Percentiles rank a stretch among this genome's conserved stretches.
Evolutionary conservation across 2,888 invertebrate genomes (phyloP).

Genomic region (Pachycephus smyrnensis): DNA sequence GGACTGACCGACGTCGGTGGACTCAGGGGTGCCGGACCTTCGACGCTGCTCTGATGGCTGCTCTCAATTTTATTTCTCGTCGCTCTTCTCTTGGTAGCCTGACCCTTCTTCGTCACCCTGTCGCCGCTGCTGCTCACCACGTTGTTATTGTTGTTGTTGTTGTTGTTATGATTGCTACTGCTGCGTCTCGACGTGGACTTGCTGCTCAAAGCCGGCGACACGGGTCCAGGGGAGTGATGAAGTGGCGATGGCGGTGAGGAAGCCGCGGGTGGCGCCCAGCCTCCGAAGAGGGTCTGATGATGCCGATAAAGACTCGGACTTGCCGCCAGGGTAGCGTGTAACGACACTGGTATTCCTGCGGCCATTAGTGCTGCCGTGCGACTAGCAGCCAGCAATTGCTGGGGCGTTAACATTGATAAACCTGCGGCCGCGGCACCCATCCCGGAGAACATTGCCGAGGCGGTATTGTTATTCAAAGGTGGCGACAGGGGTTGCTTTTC

Average conservation of each 20-base stretch:
- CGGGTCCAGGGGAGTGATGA: conserved; percentile 46
- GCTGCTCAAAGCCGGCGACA: conserved; percentile 61
- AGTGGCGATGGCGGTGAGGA: conserved; percentile 71
- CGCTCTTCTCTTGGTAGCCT: conserved; percentile 68
- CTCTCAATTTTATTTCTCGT: conserved; percentile 68
- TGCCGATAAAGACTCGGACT: conserved; percentile 75
- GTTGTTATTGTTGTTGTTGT: conserved; percentile 65
- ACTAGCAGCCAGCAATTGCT: conserved; percentile 69
- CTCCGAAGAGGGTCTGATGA: conserved; percentile 72
- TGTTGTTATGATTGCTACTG: conserved; percentile 48
- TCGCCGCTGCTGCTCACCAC: conserved; percentile 68
- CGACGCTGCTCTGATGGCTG: conserved; percentile 32
- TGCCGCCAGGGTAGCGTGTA: conserved; percentile 69
- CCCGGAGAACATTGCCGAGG: conserved; percentile 58
- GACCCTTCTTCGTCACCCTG: conserved; percentile 59
- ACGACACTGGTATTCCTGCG: conserved; percentile 70
- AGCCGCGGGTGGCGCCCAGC: conserved; percentile 68
- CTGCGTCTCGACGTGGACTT: conserved; percentile 64
- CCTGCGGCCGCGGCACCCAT: conserved; percentile 68
- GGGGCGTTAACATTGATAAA: conserved; percentile 70
- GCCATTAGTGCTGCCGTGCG: conserved; percentile 68
- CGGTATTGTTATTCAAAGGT: conserved; percentile 71
- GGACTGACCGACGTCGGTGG: conserved; percentile 68
- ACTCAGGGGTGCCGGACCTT: conserved; percentile 67
- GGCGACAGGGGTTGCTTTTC: conserved; percentile 74